These are phyloP conservation scores for Microtus montanus DNA, from an alignment of 2,113 vertebrate species.

Conservation along the genomic window DNA sequence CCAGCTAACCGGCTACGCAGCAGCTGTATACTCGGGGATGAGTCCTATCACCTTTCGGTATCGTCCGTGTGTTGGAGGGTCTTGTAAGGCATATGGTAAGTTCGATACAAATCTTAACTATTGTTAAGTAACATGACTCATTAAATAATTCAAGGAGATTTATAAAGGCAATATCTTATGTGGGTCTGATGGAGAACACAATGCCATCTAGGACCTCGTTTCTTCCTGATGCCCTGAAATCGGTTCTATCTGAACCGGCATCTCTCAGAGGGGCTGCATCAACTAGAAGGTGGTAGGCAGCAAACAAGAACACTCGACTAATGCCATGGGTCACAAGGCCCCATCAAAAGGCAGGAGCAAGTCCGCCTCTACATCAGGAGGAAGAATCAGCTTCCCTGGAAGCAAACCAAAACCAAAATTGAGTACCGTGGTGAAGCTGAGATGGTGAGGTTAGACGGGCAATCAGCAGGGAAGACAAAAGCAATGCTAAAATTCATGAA, in stretches of 20 bases:
- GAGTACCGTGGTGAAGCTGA: background rate
- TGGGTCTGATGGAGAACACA: background rate
- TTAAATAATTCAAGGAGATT: constrained; percentile 12
- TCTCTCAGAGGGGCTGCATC: background rate
- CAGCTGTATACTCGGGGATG: background rate
- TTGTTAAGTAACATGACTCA: background rate
- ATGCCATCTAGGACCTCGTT: background rate
- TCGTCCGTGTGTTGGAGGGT: background rate
- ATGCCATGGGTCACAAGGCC: background rate
- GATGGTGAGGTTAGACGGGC: background rate
- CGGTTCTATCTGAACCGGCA: background rate
- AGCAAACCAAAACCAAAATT: constrained; percentile 43
- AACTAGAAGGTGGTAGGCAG: background rate
- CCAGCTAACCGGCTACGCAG: background rate
- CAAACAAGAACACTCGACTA: background rate
- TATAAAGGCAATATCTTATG: background rate
- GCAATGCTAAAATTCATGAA: constrained; percentile 50
- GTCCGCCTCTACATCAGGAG: background rate
- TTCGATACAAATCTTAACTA: background rate
- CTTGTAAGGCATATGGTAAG: background rate
- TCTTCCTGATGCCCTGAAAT: background rate
- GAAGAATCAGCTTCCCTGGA: background rate
- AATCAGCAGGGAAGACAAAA: constrained; percentile 20
- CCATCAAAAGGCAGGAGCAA: background rate
- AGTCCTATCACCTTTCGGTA: background rate